Base-by-base conservation (phyloP, 2,113 vertebrate species). In the Progne subis region DNA sequence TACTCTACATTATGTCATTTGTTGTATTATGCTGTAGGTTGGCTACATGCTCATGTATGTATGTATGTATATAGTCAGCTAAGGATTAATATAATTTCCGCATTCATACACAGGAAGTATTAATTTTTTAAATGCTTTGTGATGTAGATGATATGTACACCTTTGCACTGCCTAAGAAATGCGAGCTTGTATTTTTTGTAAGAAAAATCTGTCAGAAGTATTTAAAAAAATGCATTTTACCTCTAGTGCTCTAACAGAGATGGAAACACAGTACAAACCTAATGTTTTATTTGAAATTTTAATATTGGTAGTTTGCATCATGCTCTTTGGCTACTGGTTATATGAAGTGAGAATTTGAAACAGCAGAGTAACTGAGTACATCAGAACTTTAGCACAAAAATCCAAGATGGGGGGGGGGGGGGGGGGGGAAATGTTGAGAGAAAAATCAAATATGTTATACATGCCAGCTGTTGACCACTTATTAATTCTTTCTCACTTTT, bases 341-440 rank as follows among this genome's bases (percentile, higher is more conserved):
- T 64, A 91, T 94, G 84, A 95, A 87, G 78, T 85, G 84, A 88
- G 81, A 95, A 94, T 95, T 89, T 87, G 78, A 96, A 96, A 91
- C 92, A 96, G 70, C 69, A 85, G 69, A 67, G 26, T 63, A 82
- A 82, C 19, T 61, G 47, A 52, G 49, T 86, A 52, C 8, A 86
- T 92, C 61, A 85, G 65, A 68, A 44, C 4, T 59, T 59, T 71
- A 64, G 11, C 49, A 64, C 21, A 81, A 91, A 91, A 82, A 43
- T 16, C 5, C 1, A 0, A 21, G 10, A 15, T 57, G 14, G 12
- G 21, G 24, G n/a, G 12, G 52, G 14, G 12, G 21, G 24, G n/a
- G 12, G 52, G 84, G 32, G 12, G 41, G 3, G 3, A 75, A 93
- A 92, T 26, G 4, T 25, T 64, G n/a, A 64, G 86, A 68, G 29